Base-by-base conservation (phyloP, 2,888 invertebrate genomes). In the Sesamia inferens region DNA sequence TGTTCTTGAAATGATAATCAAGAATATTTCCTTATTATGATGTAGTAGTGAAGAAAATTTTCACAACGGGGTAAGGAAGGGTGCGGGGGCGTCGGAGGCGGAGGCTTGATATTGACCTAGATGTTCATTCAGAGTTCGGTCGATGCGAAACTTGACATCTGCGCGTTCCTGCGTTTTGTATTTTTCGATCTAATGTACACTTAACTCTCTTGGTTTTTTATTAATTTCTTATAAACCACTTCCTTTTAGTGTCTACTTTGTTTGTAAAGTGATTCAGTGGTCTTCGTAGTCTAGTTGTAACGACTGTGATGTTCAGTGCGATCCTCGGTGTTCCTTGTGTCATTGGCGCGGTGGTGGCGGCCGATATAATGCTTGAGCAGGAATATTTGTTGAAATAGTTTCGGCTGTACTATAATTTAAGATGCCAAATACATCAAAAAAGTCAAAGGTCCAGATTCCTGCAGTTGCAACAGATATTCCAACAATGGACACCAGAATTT, bases 91-190 rank as follows among this genome's bases (percentile, higher is more conserved):
- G 87, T 91, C 67, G 90, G 90, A 82, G 92, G 92, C 89, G 91
- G 92, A 92, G 95, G 94, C 92, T 95, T 96, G 96, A 95, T 96
- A 96, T 96, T 96, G 96, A 96, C 96, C 96, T 96, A 96, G 93
- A 94, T 96, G 95, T 95, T 96, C 96, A 96, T 96, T 96, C 95
- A 96, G 94, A 93, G 95, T 94, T 95, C 96, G 96, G 96, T 96
- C 96, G 96, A 96, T 96, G 96, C 94, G 95, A 95, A 94, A 94
- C 95, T 95, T 95, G 94, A 95, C 96, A 95, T 95, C 96, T 95
- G 96, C 96, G 96, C 96, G 95, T 90, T 94, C 92, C 95, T 94
- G 94, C 95, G 95, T 94, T 94, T 93, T 91, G 88, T 93, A 92
- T 93, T 94, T 94, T 93, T 90, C 91, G 91, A 93, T 93, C 92